Conservation (phyloP, 2,888 invertebrate species). For the Uloborus plumipes region DNA sequence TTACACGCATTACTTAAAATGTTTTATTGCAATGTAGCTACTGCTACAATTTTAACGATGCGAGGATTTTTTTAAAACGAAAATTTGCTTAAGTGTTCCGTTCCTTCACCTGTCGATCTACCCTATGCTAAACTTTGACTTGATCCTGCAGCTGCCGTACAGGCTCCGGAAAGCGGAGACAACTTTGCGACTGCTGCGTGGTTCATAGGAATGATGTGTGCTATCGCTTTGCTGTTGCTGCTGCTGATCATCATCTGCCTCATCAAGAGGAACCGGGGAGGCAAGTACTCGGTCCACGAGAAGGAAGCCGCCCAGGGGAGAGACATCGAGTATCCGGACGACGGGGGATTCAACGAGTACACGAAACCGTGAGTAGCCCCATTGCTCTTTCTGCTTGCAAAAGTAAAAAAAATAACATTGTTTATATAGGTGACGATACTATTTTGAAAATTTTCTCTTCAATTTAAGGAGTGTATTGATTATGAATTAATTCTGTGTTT, state of each 20-base stretch:
- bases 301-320: conserved; percentile 73
- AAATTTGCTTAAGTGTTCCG: no score
- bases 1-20: no score
- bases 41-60: no score
- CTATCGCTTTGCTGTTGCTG: conserved; percentile 73
- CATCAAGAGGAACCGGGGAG: conserved; percentile 73
- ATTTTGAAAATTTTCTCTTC: no score
- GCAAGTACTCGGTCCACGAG: conserved; percentile 74
- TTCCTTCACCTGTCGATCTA: no score
- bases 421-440: no score
- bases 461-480: no score
- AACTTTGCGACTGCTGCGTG: conserved; percentile 72
- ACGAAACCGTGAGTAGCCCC: conserved; percentile 73
- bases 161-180: conserved; percentile 51
- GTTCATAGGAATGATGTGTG: conserved; percentile 73
- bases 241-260: conserved; percentile 73
- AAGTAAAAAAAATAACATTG: no score
- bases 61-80: no score
- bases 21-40: no score
- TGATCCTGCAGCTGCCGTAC: conserved; percentile 46
- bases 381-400: background rate
- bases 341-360: conserved; percentile 72
- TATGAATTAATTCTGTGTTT: no score
- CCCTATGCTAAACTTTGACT: background rate
- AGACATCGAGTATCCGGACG: conserved; percentile 74